Base-by-base conservation (phyloP, 2,113 vertebrate species). In the Empidonax traillii region DNA sequence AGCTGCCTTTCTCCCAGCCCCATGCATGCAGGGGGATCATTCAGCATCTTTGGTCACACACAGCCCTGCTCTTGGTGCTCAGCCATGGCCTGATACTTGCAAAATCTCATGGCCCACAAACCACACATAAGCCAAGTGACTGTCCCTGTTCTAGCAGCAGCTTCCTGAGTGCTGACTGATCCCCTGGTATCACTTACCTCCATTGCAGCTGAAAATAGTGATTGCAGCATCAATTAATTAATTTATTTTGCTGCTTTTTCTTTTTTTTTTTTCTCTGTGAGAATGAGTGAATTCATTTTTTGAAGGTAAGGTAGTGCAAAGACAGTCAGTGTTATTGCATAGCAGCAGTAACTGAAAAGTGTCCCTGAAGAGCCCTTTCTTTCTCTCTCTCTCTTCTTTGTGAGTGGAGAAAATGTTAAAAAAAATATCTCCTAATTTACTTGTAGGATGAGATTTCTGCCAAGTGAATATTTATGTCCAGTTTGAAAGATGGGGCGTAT, bases 381-480 rank as follows among this genome's bases (percentile, higher is more conserved):
- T 20, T 76, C 27, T 68, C 23, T 67, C 3, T 44, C 72, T 85
- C 14, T 33, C 67, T 87, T 4, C 7, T 56, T 86, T 67, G 43
- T 82, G 37, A 78, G 28, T 73, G 90, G 90, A 91, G 88, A 91
- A 94, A 92, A 86, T 20, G 22, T 91, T 80, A 79, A 69, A 79
- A 91, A 58, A 35, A 62, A 91, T 71, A 79, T 44, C 55, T 68
- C 43, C 23, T 74, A 52, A 89, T 91, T 78, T 94, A 23, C 76
- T 86, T 78, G 75, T 63, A 94, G 72, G 58, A 43, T 77, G 46
- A 86, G 33, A 63, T 47, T 94, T 91, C 83, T 96, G 81, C 94
- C 95, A 96, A 97, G 84, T 62, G 55, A 84, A 52, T 91, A 90
- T 91, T 96, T 96, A 92, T 55, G 76, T 77, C 81, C 78, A 68